Evolutionary conservation across 2,888 invertebrate species (phyloP).

Genomic region (Trachelus troglodyta): DNA sequence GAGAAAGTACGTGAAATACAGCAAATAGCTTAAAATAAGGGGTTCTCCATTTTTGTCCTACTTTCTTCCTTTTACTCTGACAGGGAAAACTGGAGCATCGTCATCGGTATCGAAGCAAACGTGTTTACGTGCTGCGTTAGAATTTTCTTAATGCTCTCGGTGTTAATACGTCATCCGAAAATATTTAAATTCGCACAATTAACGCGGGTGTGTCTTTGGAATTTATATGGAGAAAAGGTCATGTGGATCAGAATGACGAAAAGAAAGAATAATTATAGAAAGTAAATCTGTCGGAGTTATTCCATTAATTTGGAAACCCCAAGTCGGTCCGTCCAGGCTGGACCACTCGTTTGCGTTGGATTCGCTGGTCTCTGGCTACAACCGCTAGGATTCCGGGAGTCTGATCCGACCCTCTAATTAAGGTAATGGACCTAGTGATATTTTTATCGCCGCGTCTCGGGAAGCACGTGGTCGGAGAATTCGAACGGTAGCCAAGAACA

Average conservation of each 20-base stretch:
- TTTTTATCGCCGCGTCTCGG: conserved; percentile 41
- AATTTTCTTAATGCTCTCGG: neutral
- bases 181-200: neutral
- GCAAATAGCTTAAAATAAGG: neutral
- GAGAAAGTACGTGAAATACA: neutral
- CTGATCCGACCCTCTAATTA: conserved; percentile 37
- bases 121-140: neutral
- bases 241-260: neutral
- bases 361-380: neutral
- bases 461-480: conserved; percentile 18
- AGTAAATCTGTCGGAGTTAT: neutral
- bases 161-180: neutral
- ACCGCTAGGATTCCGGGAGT: conserved; percentile 21
- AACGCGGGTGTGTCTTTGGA: neutral
- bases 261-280: neutral
- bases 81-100: neutral
- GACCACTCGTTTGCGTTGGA: neutral
- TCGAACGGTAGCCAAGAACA: neutral
- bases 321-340: neutral
- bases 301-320: neutral
- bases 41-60: neutral
- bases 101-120: neutral
- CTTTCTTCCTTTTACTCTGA: neutral
- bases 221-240: neutral
- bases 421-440: conserved; percentile 46